phyloP scores from a whole-genome alignment of 1,140 invertebrate species.

The Panulirus ornatus region DNA sequence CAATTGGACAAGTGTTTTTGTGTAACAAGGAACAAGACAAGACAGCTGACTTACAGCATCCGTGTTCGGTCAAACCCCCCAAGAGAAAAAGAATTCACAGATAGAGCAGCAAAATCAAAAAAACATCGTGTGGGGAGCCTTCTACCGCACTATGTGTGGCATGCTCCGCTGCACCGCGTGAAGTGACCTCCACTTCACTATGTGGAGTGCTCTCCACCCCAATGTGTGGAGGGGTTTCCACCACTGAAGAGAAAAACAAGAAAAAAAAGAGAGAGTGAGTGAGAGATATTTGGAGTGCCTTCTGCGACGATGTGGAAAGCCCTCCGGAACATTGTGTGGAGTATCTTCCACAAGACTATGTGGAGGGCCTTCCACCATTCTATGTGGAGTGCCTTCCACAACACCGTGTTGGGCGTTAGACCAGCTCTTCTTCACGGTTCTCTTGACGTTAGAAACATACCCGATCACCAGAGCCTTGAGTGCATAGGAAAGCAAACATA shows the following conservation, averaged over 20 bases:
- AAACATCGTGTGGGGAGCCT: constrained; percentile 27
- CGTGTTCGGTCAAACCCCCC: too few species aligned
- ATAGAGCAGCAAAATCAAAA: constrained; percentile 71
- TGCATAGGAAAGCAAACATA: too few species aligned
- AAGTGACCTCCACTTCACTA: constrained; percentile 25
- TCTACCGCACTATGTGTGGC: constrained; percentile 41
- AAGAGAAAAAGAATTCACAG: constrained; percentile 64
- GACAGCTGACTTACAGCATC: too few species aligned
- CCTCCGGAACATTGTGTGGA: constrained; percentile 29
- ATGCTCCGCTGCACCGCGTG: constrained; percentile 4
- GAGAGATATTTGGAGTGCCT: constrained; percentile 35
- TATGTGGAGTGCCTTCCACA: constrained; percentile 38
- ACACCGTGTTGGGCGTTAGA: constrained; percentile 17
- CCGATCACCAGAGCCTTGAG: too few species aligned
- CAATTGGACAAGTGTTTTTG: too few species aligned
- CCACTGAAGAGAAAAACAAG: too few species aligned
- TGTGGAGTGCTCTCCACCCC: constrained; percentile 40
- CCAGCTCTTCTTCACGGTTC: neutral
- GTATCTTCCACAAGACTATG: constrained; percentile 24
- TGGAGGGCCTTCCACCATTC: constrained; percentile 18
- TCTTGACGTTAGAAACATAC: neutral
- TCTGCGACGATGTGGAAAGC: constrained; percentile 37
- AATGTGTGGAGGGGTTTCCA: neutral
- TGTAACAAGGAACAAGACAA: too few species aligned
- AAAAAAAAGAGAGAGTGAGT: too few species aligned